Base-by-base conservation (phyloP, 1,140 invertebrate genomes). In the Euborellia annulipes region DNA sequence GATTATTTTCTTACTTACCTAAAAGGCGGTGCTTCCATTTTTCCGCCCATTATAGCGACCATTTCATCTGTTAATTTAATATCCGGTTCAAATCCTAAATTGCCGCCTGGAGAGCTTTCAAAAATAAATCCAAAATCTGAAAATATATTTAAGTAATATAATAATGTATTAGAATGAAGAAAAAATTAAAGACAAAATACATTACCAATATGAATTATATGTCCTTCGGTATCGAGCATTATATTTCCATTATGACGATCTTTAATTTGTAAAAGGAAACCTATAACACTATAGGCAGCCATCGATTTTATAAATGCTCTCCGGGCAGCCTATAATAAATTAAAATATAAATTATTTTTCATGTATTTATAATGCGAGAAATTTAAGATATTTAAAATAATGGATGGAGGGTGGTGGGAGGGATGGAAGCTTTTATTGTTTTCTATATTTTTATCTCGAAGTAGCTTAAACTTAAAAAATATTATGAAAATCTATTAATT, bases 41-140 rank as follows among this genome's bases (percentile, higher is more conserved):
- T 94, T 0, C 94, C 93, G 13, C 96, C 96, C 96, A 99, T 98
- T 14, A 99, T 89, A 73, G 92, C 85, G 11, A 98, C 87, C 95
- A 99, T 98, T 66, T 99, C 96, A 61, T 96, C 89, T 0, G 94
- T 98, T 13, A 99, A 67, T 61, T 99, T 99, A 54, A 99, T 97
- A 60, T 99, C 93, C 0, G 96, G 94, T 63, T 99, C 96, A 66
- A 98, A 99, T 38, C 95, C 92, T 20, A 98, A 70, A 67, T 99
- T 99, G 1, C 94, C 94, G 39, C 96, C 96, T 0, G 96, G 96
- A 0, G 92, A 97, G 44, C 90, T 97, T 60, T 98, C 96, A 67
- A 99, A 99, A 93, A 99, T 97, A 61, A 99, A 99, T 3, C 96
- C 96, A 71, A 99, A 99, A 71, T 99, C 95, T 87, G 58, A 19